Evolutionary conservation across 2,888 invertebrate genomes (phyloP).

Genomic region (Petrolisthes manimaculis): DNA sequence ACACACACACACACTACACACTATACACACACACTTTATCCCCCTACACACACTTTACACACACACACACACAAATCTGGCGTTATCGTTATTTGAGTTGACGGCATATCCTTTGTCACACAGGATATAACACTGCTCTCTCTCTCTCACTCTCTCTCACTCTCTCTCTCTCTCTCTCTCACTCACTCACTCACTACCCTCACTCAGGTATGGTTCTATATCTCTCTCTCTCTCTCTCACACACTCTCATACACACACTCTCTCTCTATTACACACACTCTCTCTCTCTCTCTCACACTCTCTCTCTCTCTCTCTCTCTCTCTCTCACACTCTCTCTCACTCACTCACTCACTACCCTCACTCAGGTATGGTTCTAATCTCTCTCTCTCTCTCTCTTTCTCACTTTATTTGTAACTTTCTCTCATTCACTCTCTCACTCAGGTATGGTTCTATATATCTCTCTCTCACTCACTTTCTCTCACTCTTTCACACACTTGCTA

Average conservation of each 20-base stretch:
- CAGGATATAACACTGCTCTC: neutral
- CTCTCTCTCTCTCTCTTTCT: neutral
- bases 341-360: too few species aligned
- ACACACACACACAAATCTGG: too few species aligned
- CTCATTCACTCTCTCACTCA: neutral
- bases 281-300: too few species aligned
- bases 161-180: neutral
- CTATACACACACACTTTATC: too few species aligned
- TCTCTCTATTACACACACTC: neutral
- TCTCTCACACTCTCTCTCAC: too few species aligned
- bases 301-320: too few species aligned
- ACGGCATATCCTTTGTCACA: too few species aligned
- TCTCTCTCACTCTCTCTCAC: neutral
- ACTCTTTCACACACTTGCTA: neutral
- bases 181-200: neutral
- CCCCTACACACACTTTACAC: too few species aligned
- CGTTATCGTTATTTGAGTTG: too few species aligned
- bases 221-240: neutral
- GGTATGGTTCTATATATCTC: neutral
- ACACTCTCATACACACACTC: neutral
- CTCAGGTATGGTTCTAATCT: too few species aligned
- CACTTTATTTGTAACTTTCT: neutral
- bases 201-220: neutral
- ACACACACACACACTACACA: too few species aligned
- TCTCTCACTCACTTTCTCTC: neutral